Evolutionary conservation across 2,888 invertebrate genomes (phyloP), one percentile per base, ranked within the genome.

Genomic region (Candidula unifasciata): DNA sequence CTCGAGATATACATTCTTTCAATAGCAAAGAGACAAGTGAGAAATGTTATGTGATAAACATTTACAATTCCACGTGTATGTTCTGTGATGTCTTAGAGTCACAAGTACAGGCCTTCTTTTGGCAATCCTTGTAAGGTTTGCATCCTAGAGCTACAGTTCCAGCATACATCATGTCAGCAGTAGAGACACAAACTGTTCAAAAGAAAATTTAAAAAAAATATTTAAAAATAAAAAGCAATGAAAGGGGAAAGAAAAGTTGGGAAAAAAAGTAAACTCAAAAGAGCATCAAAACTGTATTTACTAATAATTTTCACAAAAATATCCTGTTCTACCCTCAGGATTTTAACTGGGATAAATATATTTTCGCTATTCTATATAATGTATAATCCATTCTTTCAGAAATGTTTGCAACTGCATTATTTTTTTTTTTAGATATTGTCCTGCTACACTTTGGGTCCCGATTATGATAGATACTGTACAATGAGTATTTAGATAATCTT

Each of bases 131-230:
- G 93, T 96, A 98, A 35, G 97, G 96, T 91, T 96, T 96, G 91
- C 98, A 98, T 0, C 98, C 98, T 2, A 98, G 94, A 13, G 97
- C 96, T 73, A 96, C 94, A 0, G 97, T 97, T 21, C 97, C 97
- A 0, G 97, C 96, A 92, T 96, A 97, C 33, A 98, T 94, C 94
- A 97, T 94, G 93, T 97, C 97, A 0, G 97, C 96, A 60, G 97
- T 96, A 27, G 95, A 96, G 94, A 97, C 97, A 92, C 98, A 98
- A 83, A 96, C 96, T 96, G 94, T 84, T 95, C 95, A 79, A 2
- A 66, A 3, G 64, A 33, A 77, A n/a, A 44, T 8, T 37, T n/a
- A 64, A 52, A 18, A 77, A 27, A 52, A 27, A 27, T 52, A 16
- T 27, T 30, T n/a, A 54, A 3, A 33, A n/a, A 30, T 2, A 24